phyloP scores from a whole-genome alignment of 2,888 invertebrate species.

The Meteorus colon region DNA sequence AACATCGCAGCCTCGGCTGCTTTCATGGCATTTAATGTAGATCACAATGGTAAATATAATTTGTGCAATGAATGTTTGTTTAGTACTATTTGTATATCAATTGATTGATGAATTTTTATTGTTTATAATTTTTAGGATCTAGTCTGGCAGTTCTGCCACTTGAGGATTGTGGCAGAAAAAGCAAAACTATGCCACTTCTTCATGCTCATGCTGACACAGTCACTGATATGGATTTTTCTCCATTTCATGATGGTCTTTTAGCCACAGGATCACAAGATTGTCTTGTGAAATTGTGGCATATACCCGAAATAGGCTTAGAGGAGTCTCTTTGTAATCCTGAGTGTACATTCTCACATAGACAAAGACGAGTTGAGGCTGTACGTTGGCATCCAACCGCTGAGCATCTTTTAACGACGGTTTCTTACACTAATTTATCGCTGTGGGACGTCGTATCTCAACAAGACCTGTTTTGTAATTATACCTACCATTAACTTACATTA shows the following conservation, averaged over 20 bases:
- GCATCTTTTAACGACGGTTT: slow-evolving; percentile 89
- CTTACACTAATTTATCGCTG: slow-evolving; percentile 85
- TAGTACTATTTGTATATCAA: background rate
- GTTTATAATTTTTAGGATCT: slow-evolving; percentile 77
- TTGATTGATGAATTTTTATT: slow-evolving; percentile 11
- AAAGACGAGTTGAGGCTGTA: slow-evolving; percentile 90
- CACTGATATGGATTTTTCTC: slow-evolving; percentile 96
- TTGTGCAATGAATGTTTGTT: slow-evolving; percentile 14
- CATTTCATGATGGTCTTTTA: slow-evolving; percentile 93
- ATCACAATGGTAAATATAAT: slow-evolving; percentile 81
- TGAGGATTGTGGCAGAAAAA: slow-evolving; percentile 91
- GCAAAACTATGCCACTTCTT: slow-evolving; percentile 89
- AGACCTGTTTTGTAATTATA: slow-evolving; percentile 82
- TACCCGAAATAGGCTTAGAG: slow-evolving; percentile 87
- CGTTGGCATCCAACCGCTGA: slow-evolving; percentile 94
- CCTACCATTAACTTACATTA: slow-evolving; percentile 10
- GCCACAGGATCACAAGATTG: slow-evolving; percentile 94
- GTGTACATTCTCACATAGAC: slow-evolving; percentile 87
- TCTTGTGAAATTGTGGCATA: slow-evolving; percentile 91
- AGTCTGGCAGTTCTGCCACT: slow-evolving; percentile 92
- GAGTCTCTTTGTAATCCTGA: slow-evolving; percentile 86
- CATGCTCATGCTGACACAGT: slow-evolving; percentile 93
- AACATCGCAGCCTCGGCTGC: slow-evolving; percentile 94
- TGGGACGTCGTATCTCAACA: slow-evolving; percentile 91
- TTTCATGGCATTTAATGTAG: slow-evolving; percentile 97